Conservation (phyloP, 1,140 invertebrate genomes). For the Vanessa atalanta region DNA sequence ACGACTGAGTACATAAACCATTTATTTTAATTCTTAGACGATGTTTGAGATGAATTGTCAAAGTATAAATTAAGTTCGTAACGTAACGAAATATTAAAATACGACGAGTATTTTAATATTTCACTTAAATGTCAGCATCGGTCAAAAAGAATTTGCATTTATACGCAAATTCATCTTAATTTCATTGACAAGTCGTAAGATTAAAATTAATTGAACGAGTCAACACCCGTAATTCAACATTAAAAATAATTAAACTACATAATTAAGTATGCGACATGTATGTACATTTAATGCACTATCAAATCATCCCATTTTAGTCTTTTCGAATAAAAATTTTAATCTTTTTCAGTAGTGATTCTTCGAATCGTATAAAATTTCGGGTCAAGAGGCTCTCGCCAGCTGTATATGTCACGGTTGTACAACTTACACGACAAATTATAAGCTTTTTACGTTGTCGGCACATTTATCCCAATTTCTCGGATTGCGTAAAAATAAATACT, state of each 20-base stretch:
- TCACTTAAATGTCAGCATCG: neutral
- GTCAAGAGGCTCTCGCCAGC: constrained; percentile 24
- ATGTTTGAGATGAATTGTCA: too few relatives aligned
- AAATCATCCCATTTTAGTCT: constrained; percentile 8
- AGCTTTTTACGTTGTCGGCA: constrained; percentile 30
- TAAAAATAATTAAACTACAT: neutral
- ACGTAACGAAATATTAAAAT: neutral
- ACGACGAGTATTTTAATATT: too few relatives aligned
- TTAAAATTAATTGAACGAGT: neutral
- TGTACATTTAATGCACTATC: neutral
- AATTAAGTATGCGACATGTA: neutral
- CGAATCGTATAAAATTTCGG: constrained; percentile 41
- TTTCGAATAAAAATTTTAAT: constrained; percentile 6
- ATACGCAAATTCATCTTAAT: neutral
- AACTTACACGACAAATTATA: constrained; percentile 34
- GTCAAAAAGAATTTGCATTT: neutral
- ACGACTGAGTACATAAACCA: too few relatives aligned
- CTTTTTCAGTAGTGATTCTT: constrained; percentile 31
- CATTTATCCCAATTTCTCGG: constrained; percentile 32
- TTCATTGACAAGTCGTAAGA: neutral
- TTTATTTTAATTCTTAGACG: too few relatives aligned
- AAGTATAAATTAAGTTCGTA: neutral
- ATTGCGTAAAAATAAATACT: constrained; percentile 29
- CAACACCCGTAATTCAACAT: neutral
- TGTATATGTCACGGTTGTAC: constrained; percentile 40